Evolutionary conservation across 2,113 vertebrate genomes (phyloP).

Genomic region (Isurus oxyrinchus): DNA sequence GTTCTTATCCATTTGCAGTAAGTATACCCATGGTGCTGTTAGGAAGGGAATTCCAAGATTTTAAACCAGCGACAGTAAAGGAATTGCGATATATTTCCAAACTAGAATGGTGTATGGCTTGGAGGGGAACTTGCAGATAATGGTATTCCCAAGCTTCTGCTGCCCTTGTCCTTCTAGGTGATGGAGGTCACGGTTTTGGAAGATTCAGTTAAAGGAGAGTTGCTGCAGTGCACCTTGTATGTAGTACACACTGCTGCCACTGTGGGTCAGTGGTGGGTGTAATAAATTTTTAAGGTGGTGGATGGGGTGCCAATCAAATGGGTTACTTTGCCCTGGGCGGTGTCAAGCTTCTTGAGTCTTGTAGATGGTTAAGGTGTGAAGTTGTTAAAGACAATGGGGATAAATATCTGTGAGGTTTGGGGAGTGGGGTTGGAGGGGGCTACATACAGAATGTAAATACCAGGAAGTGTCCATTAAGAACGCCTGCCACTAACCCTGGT

Average conservation of each 20-base stretch:
- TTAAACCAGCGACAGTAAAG: neutral
- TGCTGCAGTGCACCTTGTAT: neutral
- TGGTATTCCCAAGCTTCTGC: neutral
- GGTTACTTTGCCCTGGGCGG: neutral
- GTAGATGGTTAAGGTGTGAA: neutral
- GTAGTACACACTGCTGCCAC: too few relatives aligned
- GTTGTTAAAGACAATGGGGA: neutral
- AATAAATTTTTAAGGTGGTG: neutral
- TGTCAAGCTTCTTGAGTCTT: neutral
- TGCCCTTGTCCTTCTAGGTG: neutral
- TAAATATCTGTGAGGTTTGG: neutral
- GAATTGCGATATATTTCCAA: neutral
- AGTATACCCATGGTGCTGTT: neutral
- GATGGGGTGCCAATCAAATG: neutral
- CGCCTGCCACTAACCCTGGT: neutral
- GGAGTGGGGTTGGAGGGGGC: neutral
- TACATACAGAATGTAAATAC: neutral
- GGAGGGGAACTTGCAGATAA: neutral
- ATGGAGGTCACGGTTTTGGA: neutral
- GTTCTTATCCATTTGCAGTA: neutral
- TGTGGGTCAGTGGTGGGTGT: neutral
- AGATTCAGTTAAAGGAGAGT: neutral
- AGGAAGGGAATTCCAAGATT: neutral
- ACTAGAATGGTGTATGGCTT: neutral
- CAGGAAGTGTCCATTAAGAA: neutral